Evolutionary conservation across 2,797 vertebrate species (phyloP).

Genomic region (Enteromius paludinosus): DNA sequence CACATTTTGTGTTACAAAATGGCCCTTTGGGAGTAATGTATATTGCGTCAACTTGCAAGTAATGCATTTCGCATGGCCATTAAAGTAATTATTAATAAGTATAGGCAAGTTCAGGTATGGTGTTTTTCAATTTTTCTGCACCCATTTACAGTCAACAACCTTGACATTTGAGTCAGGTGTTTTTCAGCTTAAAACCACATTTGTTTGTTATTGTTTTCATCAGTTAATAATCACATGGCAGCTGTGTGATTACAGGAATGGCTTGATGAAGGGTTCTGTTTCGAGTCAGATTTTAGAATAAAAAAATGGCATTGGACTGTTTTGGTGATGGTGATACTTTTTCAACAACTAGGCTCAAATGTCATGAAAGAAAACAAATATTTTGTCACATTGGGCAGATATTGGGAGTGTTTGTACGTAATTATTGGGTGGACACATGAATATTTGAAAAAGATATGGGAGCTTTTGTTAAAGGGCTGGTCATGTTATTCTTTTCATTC

Average conservation of each 20-base stretch:
- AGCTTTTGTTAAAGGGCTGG: not conserved
- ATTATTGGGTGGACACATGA: not conserved
- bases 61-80: conserved; percentile 9
- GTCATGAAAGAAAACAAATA: not conserved
- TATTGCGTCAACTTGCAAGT: not conserved
- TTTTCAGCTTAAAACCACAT: not conserved
- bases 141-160: conserved; percentile 22
- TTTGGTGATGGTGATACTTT: not conserved
- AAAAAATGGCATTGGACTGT: not conserved
- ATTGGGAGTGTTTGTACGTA: not conserved
- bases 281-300: not conserved
- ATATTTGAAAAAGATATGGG: not conserved
- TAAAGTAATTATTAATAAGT: conserved; percentile 30
- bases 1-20: conserved; percentile 28
- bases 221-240: not conserved
- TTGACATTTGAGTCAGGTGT: conserved; percentile 6
- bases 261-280: not conserved
- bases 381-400: not conserved
- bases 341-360: not conserved
- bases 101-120: conserved; percentile 14
- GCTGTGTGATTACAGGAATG: conserved; percentile 6
- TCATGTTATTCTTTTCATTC: no score
- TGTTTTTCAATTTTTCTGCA: conserved; percentile 16
- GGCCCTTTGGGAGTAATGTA: not conserved
- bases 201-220: conserved; percentile 10